Evolutionary conservation across 2,113 vertebrate genomes (phyloP).

Genomic region (Opisthocomus hoazin): DNA sequence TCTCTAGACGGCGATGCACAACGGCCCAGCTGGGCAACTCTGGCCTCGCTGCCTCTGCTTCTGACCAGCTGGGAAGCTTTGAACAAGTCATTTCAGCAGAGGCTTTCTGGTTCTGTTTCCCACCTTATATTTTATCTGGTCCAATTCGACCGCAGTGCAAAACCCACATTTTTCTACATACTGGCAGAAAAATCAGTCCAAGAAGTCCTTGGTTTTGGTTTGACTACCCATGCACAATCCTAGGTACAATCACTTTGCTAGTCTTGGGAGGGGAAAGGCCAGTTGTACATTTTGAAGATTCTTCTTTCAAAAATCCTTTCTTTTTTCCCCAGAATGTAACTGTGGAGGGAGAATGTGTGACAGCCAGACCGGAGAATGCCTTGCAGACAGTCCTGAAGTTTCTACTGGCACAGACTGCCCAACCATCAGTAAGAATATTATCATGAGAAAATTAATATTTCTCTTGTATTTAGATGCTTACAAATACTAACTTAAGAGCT

Average conservation of each 20-base stretch:
- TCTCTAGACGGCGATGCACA: not conserved
- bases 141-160: not conserved
- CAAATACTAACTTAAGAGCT: not conserved
- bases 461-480: slow-evolving; percentile 27
- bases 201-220: not conserved
- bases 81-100: not conserved
- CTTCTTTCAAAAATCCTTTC: not conserved
- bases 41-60: not conserved
- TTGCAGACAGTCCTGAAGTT: slow-evolving; percentile 73
- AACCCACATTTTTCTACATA: not conserved
- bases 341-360: slow-evolving; percentile 89
- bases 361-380: slow-evolving; percentile 87
- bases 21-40: not conserved
- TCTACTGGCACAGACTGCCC: slow-evolving; percentile 74
- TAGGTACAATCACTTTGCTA: not conserved
- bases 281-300: not conserved
- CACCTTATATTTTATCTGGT: not conserved
- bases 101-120: not conserved
- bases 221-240: not conserved
- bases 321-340: slow-evolving; percentile 77
- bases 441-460: not conserved
- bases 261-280: not conserved
- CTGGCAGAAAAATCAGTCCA: not conserved
- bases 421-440: slow-evolving; percentile 74
- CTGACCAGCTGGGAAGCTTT: not conserved